phyloP scores from a whole-genome alignment of 92 coral and sea anemone genomes.

The Epizoanthus scotinus region DNA sequence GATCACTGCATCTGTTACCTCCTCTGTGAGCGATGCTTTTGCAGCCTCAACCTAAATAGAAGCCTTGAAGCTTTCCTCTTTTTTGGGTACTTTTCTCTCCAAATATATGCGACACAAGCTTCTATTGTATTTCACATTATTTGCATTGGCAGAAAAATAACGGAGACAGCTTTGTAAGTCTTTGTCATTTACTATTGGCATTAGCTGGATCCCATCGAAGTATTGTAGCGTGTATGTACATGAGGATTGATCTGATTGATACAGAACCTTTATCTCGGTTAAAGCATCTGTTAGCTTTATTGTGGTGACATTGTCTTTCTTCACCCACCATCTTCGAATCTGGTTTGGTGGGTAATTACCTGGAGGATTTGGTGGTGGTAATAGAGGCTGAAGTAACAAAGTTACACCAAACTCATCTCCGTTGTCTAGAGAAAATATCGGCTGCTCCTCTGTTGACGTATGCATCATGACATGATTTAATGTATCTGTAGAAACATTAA shows the following conservation, averaged over 20 bases:
- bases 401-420: constrained; percentile 48
- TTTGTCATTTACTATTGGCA: constrained; percentile 60
- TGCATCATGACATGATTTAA: no score
- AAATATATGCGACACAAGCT: not conserved
- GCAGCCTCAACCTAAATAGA: constrained; percentile 21
- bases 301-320: constrained; percentile 17
- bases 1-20: constrained; percentile 32
- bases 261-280: constrained; percentile 42
- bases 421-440: constrained; percentile 39
- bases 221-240: constrained; percentile 40
- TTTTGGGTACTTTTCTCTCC: constrained; percentile 17
- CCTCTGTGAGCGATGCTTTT: constrained; percentile 41
- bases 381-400: constrained; percentile 40
- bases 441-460: not conserved
- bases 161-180: constrained; percentile 55
- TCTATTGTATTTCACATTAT: no score
- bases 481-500: no score
- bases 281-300: constrained; percentile 48
- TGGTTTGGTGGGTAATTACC: constrained; percentile 49
- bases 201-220: constrained; percentile 45
- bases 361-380: constrained; percentile 57
- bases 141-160: constrained; percentile 46
- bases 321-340: constrained; percentile 47
- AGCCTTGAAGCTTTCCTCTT: constrained; percentile 34
- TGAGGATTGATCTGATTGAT: constrained; percentile 13